phyloP scores from a whole-genome alignment of 1,140 invertebrate genomes.

The Tyrophagus putrescentiae region DNA sequence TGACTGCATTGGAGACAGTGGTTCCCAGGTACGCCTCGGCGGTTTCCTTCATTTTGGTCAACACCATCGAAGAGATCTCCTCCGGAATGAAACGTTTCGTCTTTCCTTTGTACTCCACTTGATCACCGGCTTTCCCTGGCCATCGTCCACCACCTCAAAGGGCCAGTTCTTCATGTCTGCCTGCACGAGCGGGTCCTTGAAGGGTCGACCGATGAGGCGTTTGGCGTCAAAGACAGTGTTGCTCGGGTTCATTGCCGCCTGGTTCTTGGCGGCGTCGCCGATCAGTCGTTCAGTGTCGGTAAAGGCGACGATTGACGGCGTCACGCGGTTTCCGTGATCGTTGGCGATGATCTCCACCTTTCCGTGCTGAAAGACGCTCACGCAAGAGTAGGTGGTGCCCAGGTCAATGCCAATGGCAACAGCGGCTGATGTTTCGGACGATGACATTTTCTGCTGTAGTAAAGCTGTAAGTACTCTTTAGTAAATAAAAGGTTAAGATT shows the following conservation, averaged over 20 bases:
- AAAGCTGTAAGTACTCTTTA: too few relatives aligned
- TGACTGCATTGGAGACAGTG: slow-evolving; percentile 33
- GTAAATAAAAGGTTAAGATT: too few relatives aligned
- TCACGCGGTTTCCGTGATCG: slow-evolving; percentile 94
- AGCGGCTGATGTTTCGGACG: too few relatives aligned
- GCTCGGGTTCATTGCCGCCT: slow-evolving; percentile 90
- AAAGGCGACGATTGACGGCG: slow-evolving; percentile 92
- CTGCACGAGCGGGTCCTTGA: slow-evolving; percentile 73
- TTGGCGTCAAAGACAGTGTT: slow-evolving; percentile 40
- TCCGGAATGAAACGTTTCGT: too few relatives aligned
- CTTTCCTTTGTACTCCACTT: too few relatives aligned
- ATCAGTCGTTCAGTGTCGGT: slow-evolving; percentile 90
- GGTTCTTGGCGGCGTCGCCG: slow-evolving; percentile 94
- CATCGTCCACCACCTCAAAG: slow-evolving; percentile 63
- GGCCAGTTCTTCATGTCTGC: slow-evolving; percentile 89
- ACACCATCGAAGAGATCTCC: too few relatives aligned
- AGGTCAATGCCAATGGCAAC: slow-evolving; percentile 42
- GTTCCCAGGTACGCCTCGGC: slow-evolving; percentile 26
- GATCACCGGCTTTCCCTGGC: slow-evolving; percentile 63
- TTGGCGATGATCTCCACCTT: slow-evolving; percentile 96
- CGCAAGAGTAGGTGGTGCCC: slow-evolving; percentile 42
- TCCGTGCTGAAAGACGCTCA: slow-evolving; percentile 69
- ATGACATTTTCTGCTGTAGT: too few relatives aligned
- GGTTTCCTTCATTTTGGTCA: slow-evolving; percentile 36
- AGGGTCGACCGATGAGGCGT: slow-evolving; percentile 56